Conservation (phyloP, 2,888 invertebrate genomes). For the Pristionchus arcanus region DNA sequence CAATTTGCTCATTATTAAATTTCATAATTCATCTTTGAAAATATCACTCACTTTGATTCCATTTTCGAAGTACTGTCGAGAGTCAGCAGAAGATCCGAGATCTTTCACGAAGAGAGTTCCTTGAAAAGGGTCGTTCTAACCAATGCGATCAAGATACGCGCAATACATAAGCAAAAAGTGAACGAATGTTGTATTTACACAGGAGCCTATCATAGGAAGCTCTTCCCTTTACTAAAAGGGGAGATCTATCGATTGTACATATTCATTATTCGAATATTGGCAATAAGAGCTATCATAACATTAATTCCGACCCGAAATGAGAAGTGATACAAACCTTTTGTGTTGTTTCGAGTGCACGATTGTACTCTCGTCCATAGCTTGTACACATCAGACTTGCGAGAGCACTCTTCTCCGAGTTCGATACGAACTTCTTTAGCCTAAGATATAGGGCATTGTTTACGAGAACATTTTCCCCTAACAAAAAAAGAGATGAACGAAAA, state of each 20-base stretch:
- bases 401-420: conserved; percentile 45
- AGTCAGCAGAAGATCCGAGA: background rate
- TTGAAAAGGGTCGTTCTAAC: background rate
- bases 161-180: background rate
- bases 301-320: no score
- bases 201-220: no score
- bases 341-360: conserved; percentile 35
- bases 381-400: conserved; percentile 36
- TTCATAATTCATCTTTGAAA: background rate
- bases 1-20: no score
- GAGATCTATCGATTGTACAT: no score
- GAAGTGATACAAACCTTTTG: background rate
- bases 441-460: background rate
- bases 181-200: background rate
- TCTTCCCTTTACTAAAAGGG: no score
- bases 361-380: conserved; percentile 50
- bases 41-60: conserved; percentile 50
- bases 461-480: background rate
- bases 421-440: conserved; percentile 34
- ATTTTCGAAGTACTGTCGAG: conserved; percentile 53
- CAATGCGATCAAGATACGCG: background rate
- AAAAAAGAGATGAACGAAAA: background rate
- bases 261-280: no score
- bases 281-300: no score
- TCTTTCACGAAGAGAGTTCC: conserved; percentile 55